Base-by-base conservation (phyloP, 2,113 vertebrate species). In the Protomyctophum bolini region DNA sequence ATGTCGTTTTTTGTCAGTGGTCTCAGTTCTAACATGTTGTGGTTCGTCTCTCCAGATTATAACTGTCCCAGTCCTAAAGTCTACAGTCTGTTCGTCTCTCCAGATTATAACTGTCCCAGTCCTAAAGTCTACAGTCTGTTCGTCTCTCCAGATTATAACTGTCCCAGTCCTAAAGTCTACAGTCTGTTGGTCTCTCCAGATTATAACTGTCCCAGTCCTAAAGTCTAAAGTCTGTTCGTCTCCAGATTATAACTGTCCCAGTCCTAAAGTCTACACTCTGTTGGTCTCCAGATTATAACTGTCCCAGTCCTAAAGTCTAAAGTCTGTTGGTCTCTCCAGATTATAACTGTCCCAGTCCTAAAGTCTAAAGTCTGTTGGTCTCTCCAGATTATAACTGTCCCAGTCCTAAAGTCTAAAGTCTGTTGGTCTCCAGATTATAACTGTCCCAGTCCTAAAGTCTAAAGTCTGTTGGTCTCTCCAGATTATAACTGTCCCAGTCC, bases 41-140 rank as follows among this genome's bases (percentile, higher is more conserved):
- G n/a, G n/a, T n/a, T n/a, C n/a, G n/a, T n/a, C n/a, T 57, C 49
- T 86, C 49, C 68, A 95, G 94, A 83, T 1, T 73, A 81, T 51
- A 11, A 69, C n/a, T 95, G 94, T 66, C 60, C 83, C 0, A 50
- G 68, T 1, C 71, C 78, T n/a, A 91, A 90, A 70, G 90, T 88
- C 7, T 95, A 95, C 50, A n/a, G n/a, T n/a, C n/a, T n/a, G n/a
- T n/a, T n/a, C n/a, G n/a, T n/a, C n/a, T 57, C 49, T 86, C 49
- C 68, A 95, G 94, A 83, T 1, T 73, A 81, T 51, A 11, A 69
- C n/a, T 95, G 94, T 66, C 60, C 83, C 0, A 50, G 68, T 1
- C 71, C 78, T n/a, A 91, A 90, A 70, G 90, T 88, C 7, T 95
- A 95, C 50, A n/a, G n/a, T n/a, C n/a, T n/a, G n/a, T n/a, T n/a